Evolutionary conservation across 2,113 vertebrate species (phyloP).

Genomic region (Brachyhypopomus occidentalis): DNA sequence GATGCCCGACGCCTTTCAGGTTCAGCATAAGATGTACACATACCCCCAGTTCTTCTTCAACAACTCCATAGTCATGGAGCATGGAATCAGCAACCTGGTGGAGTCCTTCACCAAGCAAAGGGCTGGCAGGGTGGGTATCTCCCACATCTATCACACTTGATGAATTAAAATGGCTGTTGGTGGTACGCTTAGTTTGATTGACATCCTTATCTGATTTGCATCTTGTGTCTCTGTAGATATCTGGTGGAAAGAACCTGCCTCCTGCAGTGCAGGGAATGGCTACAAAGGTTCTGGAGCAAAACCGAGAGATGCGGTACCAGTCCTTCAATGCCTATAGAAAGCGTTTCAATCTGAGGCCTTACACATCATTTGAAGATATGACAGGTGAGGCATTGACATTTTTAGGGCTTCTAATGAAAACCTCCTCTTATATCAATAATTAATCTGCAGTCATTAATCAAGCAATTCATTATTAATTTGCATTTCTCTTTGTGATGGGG

Average conservation of each 20-base stretch:
- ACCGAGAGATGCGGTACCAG: conserved; percentile 90
- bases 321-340: conserved; percentile 94
- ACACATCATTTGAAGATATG: conserved; percentile 89
- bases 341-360: conserved; percentile 87
- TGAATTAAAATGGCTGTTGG: background rate
- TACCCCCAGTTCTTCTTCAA: conserved; percentile 94
- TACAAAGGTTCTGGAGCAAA: conserved; percentile 87
- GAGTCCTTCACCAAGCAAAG: conserved; percentile 89
- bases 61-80: conserved; percentile 86
- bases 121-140: conserved; percentile 86
- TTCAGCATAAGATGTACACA: conserved; percentile 83
- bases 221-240: conserved; percentile 76
- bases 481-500: background rate
- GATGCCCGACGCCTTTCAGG: conserved; percentile 88
- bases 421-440: background rate
- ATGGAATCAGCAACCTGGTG: conserved; percentile 87
- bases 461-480: background rate
- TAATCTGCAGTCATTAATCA: too few relatives aligned
- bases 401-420: too few relatives aligned
- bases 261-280: conserved; percentile 80
- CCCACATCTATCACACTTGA: background rate
- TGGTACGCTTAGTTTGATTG: background rate
- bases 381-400: conserved; percentile 80
- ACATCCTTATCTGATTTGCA: background rate
- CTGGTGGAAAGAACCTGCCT: conserved; percentile 90